Conservation (phyloP, 2,113 vertebrate genomes). For the Chaetura pelagica region DNA sequence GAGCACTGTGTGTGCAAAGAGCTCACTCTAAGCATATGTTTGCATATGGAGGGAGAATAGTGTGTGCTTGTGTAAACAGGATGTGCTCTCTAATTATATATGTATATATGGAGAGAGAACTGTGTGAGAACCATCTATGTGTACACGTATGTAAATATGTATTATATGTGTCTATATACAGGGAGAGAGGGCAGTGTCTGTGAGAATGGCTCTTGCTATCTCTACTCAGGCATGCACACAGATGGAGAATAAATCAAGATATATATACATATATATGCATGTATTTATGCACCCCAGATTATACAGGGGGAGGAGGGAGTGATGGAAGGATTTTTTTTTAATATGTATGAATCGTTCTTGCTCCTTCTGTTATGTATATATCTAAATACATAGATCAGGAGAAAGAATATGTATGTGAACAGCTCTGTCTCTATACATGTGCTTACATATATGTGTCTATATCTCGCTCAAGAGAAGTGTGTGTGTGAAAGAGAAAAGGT, state of each 20-base stretch:
- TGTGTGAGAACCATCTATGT: neutral
- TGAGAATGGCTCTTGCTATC: neutral
- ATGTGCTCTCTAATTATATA: neutral
- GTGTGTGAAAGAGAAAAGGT: neutral
- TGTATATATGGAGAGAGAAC: neutral
- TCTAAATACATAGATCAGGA: too few species aligned
- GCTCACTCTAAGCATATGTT: neutral
- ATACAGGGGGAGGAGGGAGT: rapidly evolving
- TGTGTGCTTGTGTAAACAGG: neutral
- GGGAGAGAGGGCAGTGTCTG: neutral
- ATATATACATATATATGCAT: too few species aligned
- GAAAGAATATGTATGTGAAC: rapidly evolving
- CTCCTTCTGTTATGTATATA: neutral
- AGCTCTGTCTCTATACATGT: too few species aligned
- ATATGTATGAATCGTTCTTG: neutral
- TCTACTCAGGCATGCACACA: neutral
- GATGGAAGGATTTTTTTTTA: neutral
- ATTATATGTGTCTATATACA: neutral
- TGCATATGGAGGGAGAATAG: neutral
- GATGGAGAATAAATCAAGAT: neutral
- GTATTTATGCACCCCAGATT: neutral
- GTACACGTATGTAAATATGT: too few species aligned
- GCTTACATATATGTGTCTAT: rapidly evolving
- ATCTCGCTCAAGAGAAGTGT: neutral
- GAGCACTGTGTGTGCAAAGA: neutral